Base-by-base conservation (phyloP, 2,888 invertebrate genomes). In the Diadegma fenestrale region DNA sequence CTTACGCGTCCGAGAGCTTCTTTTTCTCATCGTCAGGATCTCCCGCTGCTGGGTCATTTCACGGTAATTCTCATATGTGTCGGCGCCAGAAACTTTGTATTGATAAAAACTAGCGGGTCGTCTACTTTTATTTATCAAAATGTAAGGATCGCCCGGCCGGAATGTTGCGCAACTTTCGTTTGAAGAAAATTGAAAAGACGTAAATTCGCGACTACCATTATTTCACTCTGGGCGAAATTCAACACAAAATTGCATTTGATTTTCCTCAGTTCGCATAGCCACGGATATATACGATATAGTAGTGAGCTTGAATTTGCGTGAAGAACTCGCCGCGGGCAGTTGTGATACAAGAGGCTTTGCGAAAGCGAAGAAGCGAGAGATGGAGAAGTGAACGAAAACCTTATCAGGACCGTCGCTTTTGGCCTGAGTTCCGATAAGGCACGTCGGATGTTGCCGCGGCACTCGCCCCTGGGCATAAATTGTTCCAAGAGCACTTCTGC, bases 381-480 rank as follows among this genome's bases (percentile, higher is more conserved):
- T 48, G 45, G 80, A 72, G 88, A 84, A 76, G 86, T 77, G 84
- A 87, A 85, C 85, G 82, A 88, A 83, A 85, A 88, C 87, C 89
- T 91, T 92, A 92, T 91, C 92, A 87, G 89, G 73, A 77, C 77
- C 85, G 83, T 86, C 88, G 87, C 88, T 80, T 87, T 80, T 63
- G 71, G 33, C 17, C 19, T 82, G 84, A 84, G 75, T 83, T 80
- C 88, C 89, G 92, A 92, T 92, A 92, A 92, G 92, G 91, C 92
- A 92, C 92, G 92, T 91, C 90, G 89, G 91, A 91, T 90, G 90
- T 86, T 89, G 91, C 80, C 66, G 43, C 17, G 54, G 43, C 10
- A 26, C 90, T 89, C 89, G 90, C 88, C 88, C 84, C 89, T 84
- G 89, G 86, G 90, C 91, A 92, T 91, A 92, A 92, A 92, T 92